These are phyloP conservation scores for Stegophylla sp. DNA, from an alignment of 2,888 invertebrate genomes.

Conservation along the genomic window DNA sequence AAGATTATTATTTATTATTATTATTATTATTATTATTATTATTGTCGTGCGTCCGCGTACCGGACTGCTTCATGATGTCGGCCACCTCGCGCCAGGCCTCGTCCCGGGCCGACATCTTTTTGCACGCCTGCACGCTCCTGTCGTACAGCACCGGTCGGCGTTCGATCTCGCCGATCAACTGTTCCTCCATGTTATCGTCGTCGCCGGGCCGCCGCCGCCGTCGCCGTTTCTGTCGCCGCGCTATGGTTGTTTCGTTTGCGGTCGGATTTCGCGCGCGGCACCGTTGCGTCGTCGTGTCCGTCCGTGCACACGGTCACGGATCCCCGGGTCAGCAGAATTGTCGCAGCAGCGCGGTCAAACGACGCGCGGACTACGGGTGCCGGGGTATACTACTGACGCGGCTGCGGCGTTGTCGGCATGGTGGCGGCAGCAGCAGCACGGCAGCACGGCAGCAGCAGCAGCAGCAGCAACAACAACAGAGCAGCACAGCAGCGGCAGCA, in stretches of 20 bases:
- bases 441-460: background rate
- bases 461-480: conserved; percentile 1
- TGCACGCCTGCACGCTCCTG: conserved; percentile 58
- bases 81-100: conserved; percentile 56
- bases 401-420: background rate
- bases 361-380: conserved; percentile 51
- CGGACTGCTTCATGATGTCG: conserved; percentile 50
- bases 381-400: conserved; percentile 37
- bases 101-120: conserved; percentile 57
- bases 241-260: conserved; percentile 1
- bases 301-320: too few relatives aligned
- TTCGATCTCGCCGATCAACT: conserved; percentile 56
- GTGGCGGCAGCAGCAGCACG: conserved; percentile 1
- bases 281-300: background rate
- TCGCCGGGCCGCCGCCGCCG: conserved; percentile 50
- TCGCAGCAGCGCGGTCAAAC: conserved; percentile 37
- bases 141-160: conserved; percentile 55
- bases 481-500: background rate
- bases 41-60: background rate
- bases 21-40: too few relatives aligned
- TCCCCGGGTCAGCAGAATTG: too few relatives aligned
- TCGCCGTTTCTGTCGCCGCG: conserved; percentile 36
- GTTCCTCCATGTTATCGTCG: conserved; percentile 51
- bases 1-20: background rate
- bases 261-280: background rate